Evolutionary conservation across 1,140 invertebrate genomes (phyloP).

Genomic region (Centruroides sculpturatus): DNA sequence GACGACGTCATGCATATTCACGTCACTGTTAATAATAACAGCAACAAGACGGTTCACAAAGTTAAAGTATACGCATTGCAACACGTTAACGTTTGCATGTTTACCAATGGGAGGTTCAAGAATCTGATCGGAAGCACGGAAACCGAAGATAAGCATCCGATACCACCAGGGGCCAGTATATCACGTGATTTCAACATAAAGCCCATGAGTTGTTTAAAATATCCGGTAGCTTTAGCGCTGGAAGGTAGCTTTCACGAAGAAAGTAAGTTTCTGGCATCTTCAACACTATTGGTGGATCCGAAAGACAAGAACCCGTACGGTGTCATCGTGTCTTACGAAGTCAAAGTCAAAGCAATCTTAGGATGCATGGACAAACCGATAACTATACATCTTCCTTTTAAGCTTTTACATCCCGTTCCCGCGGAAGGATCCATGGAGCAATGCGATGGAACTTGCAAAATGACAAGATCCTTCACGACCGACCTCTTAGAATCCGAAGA

Average conservation of each 20-base stretch:
- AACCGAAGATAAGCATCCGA: conserved; percentile 11
- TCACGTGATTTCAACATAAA: conserved; percentile 13
- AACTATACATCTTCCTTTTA: conserved; percentile 13
- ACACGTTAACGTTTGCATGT: conserved; percentile 19
- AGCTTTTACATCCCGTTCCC: conserved; percentile 6
- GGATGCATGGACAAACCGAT: conserved; percentile 17
- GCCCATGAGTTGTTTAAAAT: conserved; percentile 8
- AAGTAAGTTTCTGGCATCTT: conserved; percentile 5
- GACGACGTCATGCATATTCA: conserved; percentile 12
- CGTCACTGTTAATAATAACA: conserved; percentile 15
- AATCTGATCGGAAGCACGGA: conserved; percentile 14
- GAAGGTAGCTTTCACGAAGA: conserved; percentile 10
- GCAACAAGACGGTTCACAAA: conserved; percentile 15
- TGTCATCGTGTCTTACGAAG: conserved; percentile 16
- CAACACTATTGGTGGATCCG: conserved; percentile 2
- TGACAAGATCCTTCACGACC: no score
- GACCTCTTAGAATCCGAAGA: no score
- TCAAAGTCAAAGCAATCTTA: conserved; percentile 14
- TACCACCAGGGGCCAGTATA: conserved; percentile 4
- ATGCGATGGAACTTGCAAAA: no score
- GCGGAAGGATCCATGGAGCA: neutral
- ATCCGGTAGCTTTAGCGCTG: conserved; percentile 16
- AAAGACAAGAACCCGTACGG: conserved; percentile 18
- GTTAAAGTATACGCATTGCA: conserved; percentile 14
- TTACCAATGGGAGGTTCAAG: conserved; percentile 18